A percentile compares a stretch with the other conserved stretches of the same genome.
Evolutionary conservation across 2,888 invertebrate genomes (phyloP).

Genomic region (Conops quadrifasciatus): DNA sequence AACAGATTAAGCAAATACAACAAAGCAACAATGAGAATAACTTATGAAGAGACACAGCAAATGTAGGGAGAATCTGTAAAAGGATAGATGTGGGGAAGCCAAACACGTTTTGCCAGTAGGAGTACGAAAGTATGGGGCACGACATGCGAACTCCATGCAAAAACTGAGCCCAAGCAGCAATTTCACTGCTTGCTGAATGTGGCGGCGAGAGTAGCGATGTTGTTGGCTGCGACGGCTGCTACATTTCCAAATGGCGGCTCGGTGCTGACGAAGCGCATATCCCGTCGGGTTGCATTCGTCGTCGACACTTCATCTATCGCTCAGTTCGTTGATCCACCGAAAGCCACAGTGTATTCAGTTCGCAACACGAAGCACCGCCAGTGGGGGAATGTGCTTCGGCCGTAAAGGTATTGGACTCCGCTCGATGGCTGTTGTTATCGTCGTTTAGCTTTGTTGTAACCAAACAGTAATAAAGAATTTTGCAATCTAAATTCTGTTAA

Average conservation of each 20-base stretch:
- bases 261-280: constrained; percentile 24
- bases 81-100: constrained; percentile 33
- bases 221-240: too few species aligned
- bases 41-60: constrained; percentile 13
- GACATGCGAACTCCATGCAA: constrained; percentile 13
- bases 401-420: neutral
- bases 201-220: too few species aligned
- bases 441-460: too few species aligned
- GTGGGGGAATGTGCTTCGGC: constrained; percentile 22
- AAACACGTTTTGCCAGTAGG: constrained; percentile 40
- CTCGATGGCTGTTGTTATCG: too few species aligned
- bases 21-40: neutral
- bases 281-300: constrained; percentile 32
- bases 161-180: constrained; percentile 21
- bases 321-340: constrained; percentile 13
- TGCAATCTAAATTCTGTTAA: too few species aligned
- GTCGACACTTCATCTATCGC: neutral
- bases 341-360: constrained; percentile 28
- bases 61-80: neutral
- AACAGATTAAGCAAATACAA: neutral
- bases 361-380: constrained; percentile 16
- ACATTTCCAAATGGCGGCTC: too few species aligned
- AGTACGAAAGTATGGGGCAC: constrained; percentile 3
- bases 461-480: too few species aligned
- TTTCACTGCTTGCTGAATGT: too few species aligned